Percentiles rank a stretch among this genome's conserved stretches.
Evolutionary conservation across 2,888 invertebrate species (phyloP).

Genomic region (Epinotia brunnichana): DNA sequence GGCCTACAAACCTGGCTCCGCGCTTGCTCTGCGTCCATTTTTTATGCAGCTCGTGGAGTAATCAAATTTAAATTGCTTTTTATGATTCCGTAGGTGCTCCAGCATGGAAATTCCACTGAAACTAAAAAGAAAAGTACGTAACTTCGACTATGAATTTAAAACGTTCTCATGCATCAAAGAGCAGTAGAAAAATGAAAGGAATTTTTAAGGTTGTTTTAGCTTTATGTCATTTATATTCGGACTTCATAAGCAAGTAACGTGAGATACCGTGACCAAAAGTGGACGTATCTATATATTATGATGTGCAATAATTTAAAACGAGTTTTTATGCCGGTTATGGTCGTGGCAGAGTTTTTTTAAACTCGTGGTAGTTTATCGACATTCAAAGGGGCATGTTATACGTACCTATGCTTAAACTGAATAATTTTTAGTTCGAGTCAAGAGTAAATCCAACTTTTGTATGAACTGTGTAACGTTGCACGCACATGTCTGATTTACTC

Average conservation of each 20-base stretch:
- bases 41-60: background rate
- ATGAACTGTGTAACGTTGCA: too few species aligned
- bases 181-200: slow-evolving; percentile 16
- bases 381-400: too few species aligned
- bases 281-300: background rate
- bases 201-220: slow-evolving; percentile 3
- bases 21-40: slow-evolving; percentile 3
- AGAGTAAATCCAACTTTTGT: too few species aligned
- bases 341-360: too few species aligned
- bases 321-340: too few species aligned
- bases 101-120: slow-evolving; percentile 32
- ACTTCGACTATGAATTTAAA: slow-evolving; percentile 30
- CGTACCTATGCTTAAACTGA: too few species aligned
- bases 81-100: slow-evolving; percentile 33
- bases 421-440: too few species aligned
- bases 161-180: slow-evolving; percentile 25
- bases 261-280: background rate
- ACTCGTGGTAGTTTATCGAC: too few species aligned
- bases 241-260: background rate
- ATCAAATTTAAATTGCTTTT: slow-evolving; percentile 41
- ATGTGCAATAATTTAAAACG: background rate
- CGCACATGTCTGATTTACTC: too few species aligned
- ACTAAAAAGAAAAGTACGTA: slow-evolving; percentile 28
- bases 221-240: background rate
- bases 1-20: background rate